Conservation (phyloP, 2,113 vertebrate species). For the Hipposideros armiger region DNA sequence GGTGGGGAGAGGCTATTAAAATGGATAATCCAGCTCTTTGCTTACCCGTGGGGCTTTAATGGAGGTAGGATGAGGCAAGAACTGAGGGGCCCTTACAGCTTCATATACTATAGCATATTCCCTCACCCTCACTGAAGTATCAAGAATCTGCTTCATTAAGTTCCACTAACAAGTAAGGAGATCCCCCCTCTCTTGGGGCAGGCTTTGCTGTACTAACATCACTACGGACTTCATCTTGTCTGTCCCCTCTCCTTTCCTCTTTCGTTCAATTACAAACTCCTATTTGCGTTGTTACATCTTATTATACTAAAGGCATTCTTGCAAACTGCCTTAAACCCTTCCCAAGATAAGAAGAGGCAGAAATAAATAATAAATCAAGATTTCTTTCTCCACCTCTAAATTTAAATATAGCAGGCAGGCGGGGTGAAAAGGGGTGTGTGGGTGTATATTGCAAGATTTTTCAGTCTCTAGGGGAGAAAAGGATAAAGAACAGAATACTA, state of each 20-base stretch:
- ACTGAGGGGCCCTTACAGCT: background rate
- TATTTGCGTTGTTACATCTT: background rate
- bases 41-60: background rate
- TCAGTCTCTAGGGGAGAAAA: background rate
- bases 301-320: background rate
- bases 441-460: conserved; percentile 55
- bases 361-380: conserved; percentile 46
- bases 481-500: background rate
- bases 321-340: background rate
- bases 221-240: background rate
- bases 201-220: background rate
- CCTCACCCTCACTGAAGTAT: background rate
- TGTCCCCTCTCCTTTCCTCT: background rate
- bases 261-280: background rate
- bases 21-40: conserved; percentile 15
- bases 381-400: conserved; percentile 56
- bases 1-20: conserved; percentile 44
- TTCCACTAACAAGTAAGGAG: conserved; percentile 47
- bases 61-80: background rate
- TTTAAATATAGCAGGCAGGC: conserved; percentile 56
- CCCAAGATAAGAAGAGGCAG: background rate
- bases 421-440: conserved; percentile 25
- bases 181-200: background rate
- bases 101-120: background rate
- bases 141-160: conserved; percentile 48